phyloP scores from a whole-genome alignment of 2,113 vertebrate genomes.

The Tetrax tetrax region DNA sequence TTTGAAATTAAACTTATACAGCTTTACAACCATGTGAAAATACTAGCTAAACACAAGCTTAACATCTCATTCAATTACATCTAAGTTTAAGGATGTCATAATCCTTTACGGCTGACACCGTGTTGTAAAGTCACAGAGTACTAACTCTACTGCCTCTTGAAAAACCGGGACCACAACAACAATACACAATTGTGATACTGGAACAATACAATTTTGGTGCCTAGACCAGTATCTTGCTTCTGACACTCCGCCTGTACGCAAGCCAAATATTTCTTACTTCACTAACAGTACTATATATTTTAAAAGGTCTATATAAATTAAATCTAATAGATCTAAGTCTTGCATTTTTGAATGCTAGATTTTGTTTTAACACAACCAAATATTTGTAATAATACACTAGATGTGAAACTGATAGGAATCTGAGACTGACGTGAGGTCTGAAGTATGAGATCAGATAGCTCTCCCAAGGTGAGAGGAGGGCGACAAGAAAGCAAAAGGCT shows the following conservation, averaged over 20 bases:
- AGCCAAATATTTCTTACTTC: slow-evolving; percentile 21
- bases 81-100: not conserved
- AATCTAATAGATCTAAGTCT: not conserved
- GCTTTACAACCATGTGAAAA: not conserved
- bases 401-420: not conserved
- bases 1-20: not conserved
- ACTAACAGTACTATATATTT: not conserved
- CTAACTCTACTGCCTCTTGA: not conserved
- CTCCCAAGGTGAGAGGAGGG: not conserved
- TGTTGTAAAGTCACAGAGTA: not conserved
- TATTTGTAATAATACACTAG: not conserved
- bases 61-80: not conserved
- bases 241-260: not conserved
- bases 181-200: not conserved
- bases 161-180: not conserved
- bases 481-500: not conserved
- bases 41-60: not conserved
- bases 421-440: not conserved
- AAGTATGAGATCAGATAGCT: not conserved
- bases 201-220: not conserved
- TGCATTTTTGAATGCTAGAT: not conserved
- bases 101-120: not conserved
- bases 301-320: not conserved
- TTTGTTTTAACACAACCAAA: not conserved
- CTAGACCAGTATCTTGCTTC: not conserved